Percentiles rank a stretch among this genome's conserved stretches.
phyloP scores from a whole-genome alignment of 2,797 vertebrate genomes.

The Acridotheres tristis region DNA sequence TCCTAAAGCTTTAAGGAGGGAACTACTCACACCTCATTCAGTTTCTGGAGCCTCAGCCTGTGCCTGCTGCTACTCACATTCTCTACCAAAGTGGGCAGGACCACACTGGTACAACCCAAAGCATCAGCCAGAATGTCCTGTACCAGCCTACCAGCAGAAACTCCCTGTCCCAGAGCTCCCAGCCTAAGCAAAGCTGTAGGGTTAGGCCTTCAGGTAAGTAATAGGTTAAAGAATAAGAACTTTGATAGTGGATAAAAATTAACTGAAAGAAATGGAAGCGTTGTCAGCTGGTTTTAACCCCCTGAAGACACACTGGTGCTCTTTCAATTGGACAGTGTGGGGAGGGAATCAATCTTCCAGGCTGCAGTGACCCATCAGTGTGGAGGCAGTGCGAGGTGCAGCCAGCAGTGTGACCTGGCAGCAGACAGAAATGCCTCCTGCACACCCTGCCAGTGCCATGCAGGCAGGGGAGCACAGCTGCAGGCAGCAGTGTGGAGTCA shows the following conservation, averaged over 20 bases:
- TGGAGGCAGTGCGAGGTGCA: neutral
- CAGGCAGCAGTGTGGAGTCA: neutral
- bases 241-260: neutral
- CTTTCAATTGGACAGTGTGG: neutral
- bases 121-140: rapidly evolving
- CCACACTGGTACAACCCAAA: rapidly evolving
- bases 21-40: neutral
- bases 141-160: neutral
- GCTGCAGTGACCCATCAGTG: neutral
- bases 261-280: rapidly evolving
- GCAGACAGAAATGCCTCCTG: neutral
- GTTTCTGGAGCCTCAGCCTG: neutral
- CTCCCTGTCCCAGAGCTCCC: neutral
- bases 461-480: rapidly evolving
- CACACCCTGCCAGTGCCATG: neutral
- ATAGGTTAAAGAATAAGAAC: neutral
- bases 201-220: conserved; percentile 14
- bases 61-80: neutral
- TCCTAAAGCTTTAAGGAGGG: neutral
- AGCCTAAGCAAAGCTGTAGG: neutral
- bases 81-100: neutral
- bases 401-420: rapidly evolving
- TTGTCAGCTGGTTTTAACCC: neutral
- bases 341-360: neutral
- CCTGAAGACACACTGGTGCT: neutral